Conservation (phyloP, 2,797 vertebrate species). For the Acropternis orthonyx region DNA sequence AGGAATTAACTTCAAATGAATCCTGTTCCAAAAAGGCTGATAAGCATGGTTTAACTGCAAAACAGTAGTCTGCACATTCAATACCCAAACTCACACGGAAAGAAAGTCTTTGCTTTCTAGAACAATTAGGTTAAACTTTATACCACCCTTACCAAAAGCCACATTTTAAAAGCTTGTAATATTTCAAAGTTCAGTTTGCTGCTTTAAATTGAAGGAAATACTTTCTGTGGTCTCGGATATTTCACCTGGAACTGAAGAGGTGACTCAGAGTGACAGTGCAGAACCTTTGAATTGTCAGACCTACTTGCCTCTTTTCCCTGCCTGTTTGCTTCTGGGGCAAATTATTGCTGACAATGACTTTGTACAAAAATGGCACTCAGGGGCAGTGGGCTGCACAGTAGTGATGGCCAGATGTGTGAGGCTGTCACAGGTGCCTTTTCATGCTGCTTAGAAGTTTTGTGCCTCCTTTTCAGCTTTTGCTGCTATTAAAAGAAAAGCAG, state of each 20-base stretch:
- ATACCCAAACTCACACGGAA: background rate
- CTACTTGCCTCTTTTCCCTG: background rate
- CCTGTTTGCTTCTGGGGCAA: background rate
- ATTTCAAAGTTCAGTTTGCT: background rate
- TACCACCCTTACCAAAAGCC: background rate
- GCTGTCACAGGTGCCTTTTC: background rate
- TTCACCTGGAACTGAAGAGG: background rate
- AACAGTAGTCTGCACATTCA: background rate
- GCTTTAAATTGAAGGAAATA: background rate
- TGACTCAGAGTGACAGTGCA: background rate
- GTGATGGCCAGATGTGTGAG: accelerated
- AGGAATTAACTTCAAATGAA: background rate
- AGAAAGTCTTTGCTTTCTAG: background rate
- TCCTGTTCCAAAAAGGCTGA: background rate
- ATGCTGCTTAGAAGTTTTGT: background rate
- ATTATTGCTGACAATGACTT: background rate
- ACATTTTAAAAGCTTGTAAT: background rate
- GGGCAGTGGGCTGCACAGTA: background rate
- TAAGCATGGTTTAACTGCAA: background rate
- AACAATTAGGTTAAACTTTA: background rate
- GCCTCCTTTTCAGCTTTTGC: background rate
- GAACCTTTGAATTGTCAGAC: background rate
- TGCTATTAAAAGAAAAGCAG: background rate
- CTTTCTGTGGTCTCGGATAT: background rate
- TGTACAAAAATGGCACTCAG: background rate